A percentile compares a stretch with the other conserved stretches of the same genome.
These are phyloP conservation scores for Eutolmus rufibarbis DNA, from an alignment of 2,888 invertebrate species.

Conservation along the genomic window DNA sequence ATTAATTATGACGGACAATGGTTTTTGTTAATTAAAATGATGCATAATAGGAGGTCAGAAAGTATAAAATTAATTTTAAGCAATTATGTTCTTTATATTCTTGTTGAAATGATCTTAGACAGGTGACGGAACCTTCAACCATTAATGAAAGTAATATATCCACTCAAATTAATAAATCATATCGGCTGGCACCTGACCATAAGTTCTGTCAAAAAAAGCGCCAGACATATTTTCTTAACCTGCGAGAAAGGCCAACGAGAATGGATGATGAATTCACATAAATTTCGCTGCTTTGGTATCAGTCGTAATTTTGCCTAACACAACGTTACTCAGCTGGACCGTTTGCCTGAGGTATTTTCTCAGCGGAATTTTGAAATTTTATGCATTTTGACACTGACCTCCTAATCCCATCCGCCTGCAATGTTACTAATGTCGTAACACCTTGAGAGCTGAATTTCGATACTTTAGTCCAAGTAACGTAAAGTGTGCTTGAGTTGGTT, in stretches of 20 bases:
- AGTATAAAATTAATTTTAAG: not conserved
- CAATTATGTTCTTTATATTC: not conserved
- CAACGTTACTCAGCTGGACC: not conserved
- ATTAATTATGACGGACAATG: not conserved
- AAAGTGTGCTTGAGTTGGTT: not conserved
- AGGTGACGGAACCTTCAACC: not conserved
- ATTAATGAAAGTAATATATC: not conserved
- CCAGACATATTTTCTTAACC: not conserved
- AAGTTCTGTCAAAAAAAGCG: not conserved
- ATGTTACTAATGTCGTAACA: not conserved
- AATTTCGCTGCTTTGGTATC: not conserved
- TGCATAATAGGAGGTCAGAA: not conserved
- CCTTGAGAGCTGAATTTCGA: slow-evolving; percentile 5
- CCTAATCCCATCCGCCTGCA: slow-evolving; percentile 3
- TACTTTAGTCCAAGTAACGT: not conserved
- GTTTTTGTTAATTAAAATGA: not conserved
- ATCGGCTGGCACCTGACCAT: not conserved
- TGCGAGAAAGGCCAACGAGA: not conserved
- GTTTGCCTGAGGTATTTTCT: not conserved
- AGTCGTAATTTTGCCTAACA: not conserved
- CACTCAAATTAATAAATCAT: not conserved
- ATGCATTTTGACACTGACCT: slow-evolving; percentile 28
- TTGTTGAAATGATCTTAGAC: not conserved
- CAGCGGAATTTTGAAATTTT: not conserved
- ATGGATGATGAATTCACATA: not conserved